Conservation (phyloP, 2,888 invertebrate species). For the Spilosoma lubricipeda region DNA sequence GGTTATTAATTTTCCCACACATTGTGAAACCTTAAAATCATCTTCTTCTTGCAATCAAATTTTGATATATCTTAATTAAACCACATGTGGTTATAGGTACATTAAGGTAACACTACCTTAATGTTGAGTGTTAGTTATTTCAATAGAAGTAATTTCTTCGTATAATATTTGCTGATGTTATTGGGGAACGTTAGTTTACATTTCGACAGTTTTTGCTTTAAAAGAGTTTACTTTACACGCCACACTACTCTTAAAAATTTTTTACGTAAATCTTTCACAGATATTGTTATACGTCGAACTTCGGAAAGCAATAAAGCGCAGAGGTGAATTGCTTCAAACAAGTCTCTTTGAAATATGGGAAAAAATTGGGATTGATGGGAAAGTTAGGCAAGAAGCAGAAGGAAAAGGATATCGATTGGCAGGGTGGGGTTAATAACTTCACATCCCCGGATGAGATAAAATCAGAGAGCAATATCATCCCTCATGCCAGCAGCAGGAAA, state of each 20-base stretch:
- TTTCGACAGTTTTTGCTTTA: neutral
- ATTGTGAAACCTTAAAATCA: neutral
- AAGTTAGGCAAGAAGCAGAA: neutral
- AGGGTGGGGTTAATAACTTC: neutral
- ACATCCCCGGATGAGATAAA: neutral
- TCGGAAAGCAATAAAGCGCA: too few relatives aligned
- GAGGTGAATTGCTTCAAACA: too few relatives aligned
- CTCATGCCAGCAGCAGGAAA: constrained; percentile 69
- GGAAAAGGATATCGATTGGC: neutral
- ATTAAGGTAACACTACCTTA: neutral
- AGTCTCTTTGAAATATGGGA: neutral
- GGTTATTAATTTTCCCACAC: neutral
- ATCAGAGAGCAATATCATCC: constrained; percentile 58
- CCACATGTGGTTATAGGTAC: neutral
- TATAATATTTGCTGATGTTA: neutral
- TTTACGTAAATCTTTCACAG: neutral
- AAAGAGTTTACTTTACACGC: neutral
- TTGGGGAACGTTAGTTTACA: neutral
- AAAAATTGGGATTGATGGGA: neutral
- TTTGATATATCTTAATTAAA: neutral
- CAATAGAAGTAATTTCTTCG: neutral
- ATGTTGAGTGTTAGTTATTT: neutral
- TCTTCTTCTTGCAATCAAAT: neutral
- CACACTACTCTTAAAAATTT: neutral
- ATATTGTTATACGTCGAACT: too few relatives aligned